phyloP scores from a whole-genome alignment of 2,113 vertebrate genomes.

The Cinclus mexicanus region DNA sequence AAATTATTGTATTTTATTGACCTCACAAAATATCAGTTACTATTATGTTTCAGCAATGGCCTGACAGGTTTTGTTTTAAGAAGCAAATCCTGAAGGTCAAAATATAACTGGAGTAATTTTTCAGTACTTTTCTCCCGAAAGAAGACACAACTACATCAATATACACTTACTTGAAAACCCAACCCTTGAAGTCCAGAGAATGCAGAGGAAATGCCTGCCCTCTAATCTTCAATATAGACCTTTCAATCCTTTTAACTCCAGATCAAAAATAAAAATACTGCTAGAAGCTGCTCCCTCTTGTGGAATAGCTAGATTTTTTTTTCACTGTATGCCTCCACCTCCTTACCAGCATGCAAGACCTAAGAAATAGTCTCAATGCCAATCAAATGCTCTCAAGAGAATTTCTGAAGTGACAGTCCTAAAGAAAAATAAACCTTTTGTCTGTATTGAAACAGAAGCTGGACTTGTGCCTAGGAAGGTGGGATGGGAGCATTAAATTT shows the following conservation, averaged over 20 bases:
- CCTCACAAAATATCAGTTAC: not conserved
- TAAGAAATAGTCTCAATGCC: not conserved
- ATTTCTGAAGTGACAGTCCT: not conserved
- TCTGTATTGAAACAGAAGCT: not conserved
- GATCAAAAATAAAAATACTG: not conserved
- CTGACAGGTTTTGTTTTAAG: not conserved
- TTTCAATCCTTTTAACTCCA: not conserved
- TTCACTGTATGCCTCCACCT: not conserved
- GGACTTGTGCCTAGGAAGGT: not conserved
- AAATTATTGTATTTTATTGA: not conserved
- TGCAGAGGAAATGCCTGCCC: not conserved
- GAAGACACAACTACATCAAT: not conserved
- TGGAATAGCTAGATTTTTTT: not conserved
- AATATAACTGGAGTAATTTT: not conserved
- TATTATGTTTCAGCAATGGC: not conserved
- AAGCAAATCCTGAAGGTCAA: not conserved
- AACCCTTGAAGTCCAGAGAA: not conserved
- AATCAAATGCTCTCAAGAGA: not conserved
- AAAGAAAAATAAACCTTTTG: not conserved
- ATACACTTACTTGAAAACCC: not conserved
- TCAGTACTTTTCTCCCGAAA: not conserved
- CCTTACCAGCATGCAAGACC: not conserved
- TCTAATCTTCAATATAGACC: not conserved
- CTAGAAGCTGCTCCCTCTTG: conserved; percentile 20
- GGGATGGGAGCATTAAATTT: not conserved